Evolutionary conservation across 2,113 vertebrate species (phyloP).

Genomic region (Brachypodius melanocephalos): DNA sequence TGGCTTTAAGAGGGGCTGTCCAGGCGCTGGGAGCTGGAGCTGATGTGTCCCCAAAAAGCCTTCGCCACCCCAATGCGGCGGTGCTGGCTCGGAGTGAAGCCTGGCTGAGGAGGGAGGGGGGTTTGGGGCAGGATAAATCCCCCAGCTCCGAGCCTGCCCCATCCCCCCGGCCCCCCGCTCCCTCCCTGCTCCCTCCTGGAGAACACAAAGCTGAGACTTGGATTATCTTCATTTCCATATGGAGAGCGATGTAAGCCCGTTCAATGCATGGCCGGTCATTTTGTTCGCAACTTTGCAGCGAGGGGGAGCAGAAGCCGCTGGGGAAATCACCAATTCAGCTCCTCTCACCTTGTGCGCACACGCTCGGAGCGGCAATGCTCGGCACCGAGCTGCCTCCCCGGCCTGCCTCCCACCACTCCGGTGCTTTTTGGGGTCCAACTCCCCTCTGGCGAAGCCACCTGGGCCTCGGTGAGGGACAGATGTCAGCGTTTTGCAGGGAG

Average conservation of each 20-base stretch:
- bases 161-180: background rate
- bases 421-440: background rate
- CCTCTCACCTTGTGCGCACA: constrained; percentile 59
- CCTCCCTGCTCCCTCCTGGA: background rate
- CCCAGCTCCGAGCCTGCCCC: background rate
- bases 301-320: constrained; percentile 70
- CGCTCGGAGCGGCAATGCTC: constrained; percentile 1
- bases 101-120: background rate
- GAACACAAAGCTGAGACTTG: constrained; percentile 76
- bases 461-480: fast-evolving
- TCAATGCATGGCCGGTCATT: constrained; percentile 79
- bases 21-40: background rate
- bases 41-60: background rate
- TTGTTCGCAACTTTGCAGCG: constrained; percentile 80
- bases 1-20: background rate
- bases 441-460: background rate
- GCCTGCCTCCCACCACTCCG: background rate
- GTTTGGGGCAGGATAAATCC: background rate
- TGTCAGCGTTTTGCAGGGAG: fast-evolving
- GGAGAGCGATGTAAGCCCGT: constrained; percentile 80
- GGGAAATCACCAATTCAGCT: constrained; percentile 73
- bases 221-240: constrained; percentile 85
- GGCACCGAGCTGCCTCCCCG: background rate
- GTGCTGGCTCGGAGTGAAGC: background rate
- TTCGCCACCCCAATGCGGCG: background rate